Evolutionary conservation across 1,140 invertebrate genomes (phyloP), one percentile per base, ranked within the genome.

Genomic region (Daktulosphaira vitifoliae): DNA sequence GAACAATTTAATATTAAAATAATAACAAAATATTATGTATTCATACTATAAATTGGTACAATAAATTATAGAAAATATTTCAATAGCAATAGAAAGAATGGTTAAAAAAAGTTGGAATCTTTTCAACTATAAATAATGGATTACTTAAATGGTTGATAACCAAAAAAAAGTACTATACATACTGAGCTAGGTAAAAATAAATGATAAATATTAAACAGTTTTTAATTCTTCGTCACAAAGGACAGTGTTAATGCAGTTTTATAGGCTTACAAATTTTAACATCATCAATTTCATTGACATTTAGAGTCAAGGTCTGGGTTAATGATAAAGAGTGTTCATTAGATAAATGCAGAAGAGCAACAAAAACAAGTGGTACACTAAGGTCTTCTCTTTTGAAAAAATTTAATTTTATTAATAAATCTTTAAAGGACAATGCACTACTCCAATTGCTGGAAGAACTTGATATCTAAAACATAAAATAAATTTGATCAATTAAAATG

Each of bases 261-360:
- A 26, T 42, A 20, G 53, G 53, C 25, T 22, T 46, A n/a, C 4
- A 1, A 46, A 46, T 62, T 26, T 3, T 20, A 22, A 29, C 13
- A 16, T 62, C 39, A n/a, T 20, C 16, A 3, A 23, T 25, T 13
- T 29, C 16, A 29, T 20, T n/a, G 29, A 33, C 29, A 33, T 44
- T 23, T n/a, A 7, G 25, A 15, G n/a, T 6, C 1, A 33, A 26
- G 0, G 22, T 46, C 38, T 48, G 1, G 4, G 1, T 8, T 2
- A 62, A 20, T 20, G 16, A 44, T 11, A 62, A 11, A 29, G 38
- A 38, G 7, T 13, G 23, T 29, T 62, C 54, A 20, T 62, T 62
- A 5, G 23, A 4, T 20, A 62, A 46, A 33, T 62, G 54, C 6
- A 62, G 16, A 33, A 62, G 42, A 3, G 22, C 16, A 2, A 46